These are phyloP conservation scores for Phengaris alcon DNA, from an alignment of 2,888 invertebrate genomes.

Conservation along the genomic window DNA sequence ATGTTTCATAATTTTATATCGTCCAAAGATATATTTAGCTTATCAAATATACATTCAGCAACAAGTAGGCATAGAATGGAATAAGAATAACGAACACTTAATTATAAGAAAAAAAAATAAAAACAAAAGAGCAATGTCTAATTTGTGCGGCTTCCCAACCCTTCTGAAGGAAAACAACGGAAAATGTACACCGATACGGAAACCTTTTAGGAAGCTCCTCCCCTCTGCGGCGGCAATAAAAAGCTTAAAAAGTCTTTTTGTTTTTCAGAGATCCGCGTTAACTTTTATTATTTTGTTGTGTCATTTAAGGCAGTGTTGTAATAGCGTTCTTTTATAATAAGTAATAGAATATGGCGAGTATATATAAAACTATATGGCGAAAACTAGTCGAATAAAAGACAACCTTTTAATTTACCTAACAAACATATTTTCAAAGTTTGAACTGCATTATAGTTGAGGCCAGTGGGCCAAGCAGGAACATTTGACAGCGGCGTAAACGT, in stretches of 20 bases:
- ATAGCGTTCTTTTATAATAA: too few relatives aligned
- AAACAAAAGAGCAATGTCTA: slow-evolving; percentile 35
- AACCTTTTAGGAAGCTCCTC: slow-evolving; percentile 74
- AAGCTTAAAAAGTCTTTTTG: slow-evolving; percentile 52
- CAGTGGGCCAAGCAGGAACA: neutral
- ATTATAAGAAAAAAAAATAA: slow-evolving; percentile 28
- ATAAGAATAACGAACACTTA: slow-evolving; percentile 17
- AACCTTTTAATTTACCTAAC: too few relatives aligned
- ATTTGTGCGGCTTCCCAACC: slow-evolving; percentile 68
- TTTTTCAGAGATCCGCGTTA: slow-evolving; percentile 20
- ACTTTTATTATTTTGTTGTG: neutral
- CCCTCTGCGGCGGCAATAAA: slow-evolving; percentile 54
- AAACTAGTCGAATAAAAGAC: too few relatives aligned
- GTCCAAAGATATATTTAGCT: too few relatives aligned
- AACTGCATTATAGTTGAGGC: too few relatives aligned
- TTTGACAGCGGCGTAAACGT: too few relatives aligned
- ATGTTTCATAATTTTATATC: too few relatives aligned
- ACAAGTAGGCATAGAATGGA: neutral
- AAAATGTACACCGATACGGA: slow-evolving; percentile 62
- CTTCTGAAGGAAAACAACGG: slow-evolving; percentile 53
- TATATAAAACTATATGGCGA: too few relatives aligned
- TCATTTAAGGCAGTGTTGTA: too few relatives aligned
- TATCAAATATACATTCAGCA: neutral
- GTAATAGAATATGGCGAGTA: too few relatives aligned
- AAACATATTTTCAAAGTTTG: too few relatives aligned